phyloP scores from a whole-genome alignment of 2,888 invertebrate genomes.

The Cyclophora punctaria region DNA sequence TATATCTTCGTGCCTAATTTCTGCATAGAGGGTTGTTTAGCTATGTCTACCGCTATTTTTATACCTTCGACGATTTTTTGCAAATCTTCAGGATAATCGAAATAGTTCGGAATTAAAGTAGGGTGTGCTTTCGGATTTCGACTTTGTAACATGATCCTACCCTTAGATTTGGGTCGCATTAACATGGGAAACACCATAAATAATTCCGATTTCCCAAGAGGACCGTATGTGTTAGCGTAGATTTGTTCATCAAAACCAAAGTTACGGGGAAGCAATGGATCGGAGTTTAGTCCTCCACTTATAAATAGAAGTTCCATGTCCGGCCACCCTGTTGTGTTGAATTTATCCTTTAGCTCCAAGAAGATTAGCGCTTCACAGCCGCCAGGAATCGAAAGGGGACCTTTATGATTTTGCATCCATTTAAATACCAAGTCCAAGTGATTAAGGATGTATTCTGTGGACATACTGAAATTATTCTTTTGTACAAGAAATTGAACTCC shows the following conservation, averaged over 20 bases:
- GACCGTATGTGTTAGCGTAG: slow-evolving; percentile 50
- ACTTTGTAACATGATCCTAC: slow-evolving; percentile 79
- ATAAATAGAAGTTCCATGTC: slow-evolving; percentile 79
- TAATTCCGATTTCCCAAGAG: slow-evolving; percentile 50
- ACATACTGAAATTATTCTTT: slow-evolving; percentile 43
- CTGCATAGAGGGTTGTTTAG: slow-evolving; percentile 74
- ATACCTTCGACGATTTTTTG: slow-evolving; percentile 79
- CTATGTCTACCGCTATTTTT: slow-evolving; percentile 73
- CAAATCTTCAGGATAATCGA: slow-evolving; percentile 77
- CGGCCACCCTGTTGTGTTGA: slow-evolving; percentile 72
- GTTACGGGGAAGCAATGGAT: slow-evolving; percentile 59
- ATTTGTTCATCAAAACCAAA: slow-evolving; percentile 72
- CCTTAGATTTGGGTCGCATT: slow-evolving; percentile 82
- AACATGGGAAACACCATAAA: slow-evolving; percentile 80
- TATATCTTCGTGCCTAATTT: slow-evolving; percentile 76
- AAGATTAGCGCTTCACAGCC: slow-evolving; percentile 81
- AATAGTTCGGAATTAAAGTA: slow-evolving; percentile 86
- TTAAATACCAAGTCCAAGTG: slow-evolving; percentile 63
- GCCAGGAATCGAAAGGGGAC: slow-evolving; percentile 78
- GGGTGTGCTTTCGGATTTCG: slow-evolving; percentile 83
- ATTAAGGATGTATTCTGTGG: slow-evolving; percentile 49
- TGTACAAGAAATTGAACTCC: slow-evolving; percentile 76
- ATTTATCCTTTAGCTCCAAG: slow-evolving; percentile 75
- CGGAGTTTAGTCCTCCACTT: slow-evolving; percentile 68
- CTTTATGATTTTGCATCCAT: slow-evolving; percentile 70